A percentile compares a stretch with the other conserved stretches of the same genome.
Conservation (phyloP, 2,797 vertebrate species). For the Furcifer pardalis region DNA sequence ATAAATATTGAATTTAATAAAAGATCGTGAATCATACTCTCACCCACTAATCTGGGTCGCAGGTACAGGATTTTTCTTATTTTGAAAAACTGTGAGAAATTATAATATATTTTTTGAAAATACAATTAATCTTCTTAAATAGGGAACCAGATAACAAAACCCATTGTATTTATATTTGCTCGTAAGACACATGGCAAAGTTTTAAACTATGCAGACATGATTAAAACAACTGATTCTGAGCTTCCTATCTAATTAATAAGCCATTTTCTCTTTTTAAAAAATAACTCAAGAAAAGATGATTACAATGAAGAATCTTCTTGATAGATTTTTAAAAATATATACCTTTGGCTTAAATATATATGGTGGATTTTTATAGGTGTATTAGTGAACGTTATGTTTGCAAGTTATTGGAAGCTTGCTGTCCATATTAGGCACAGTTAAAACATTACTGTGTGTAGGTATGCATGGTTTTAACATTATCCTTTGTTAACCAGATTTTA, state of each 20-base stretch:
- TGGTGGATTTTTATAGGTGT: slow-evolving; percentile 43
- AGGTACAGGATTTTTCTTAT: slow-evolving; percentile 44
- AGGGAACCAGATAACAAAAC: slow-evolving; percentile 48
- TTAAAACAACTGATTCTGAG: slow-evolving; percentile 56
- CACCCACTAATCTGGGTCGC: slow-evolving; percentile 54
- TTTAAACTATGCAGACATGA: slow-evolving; percentile 41
- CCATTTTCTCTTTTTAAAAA: slow-evolving; percentile 2
- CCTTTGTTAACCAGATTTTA: slow-evolving; percentile 67
- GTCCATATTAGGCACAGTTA: slow-evolving; percentile 52
- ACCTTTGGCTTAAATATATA: slow-evolving; percentile 39
- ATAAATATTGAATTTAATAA: slow-evolving; percentile 63
- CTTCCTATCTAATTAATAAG: slow-evolving; percentile 20
- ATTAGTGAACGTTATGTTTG: slow-evolving; percentile 18
- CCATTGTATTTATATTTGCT: slow-evolving; percentile 54
- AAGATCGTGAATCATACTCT: slow-evolving; percentile 56
- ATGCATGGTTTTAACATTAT: slow-evolving; percentile 25
- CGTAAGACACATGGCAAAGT: slow-evolving; percentile 51
- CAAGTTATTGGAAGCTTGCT: slow-evolving; percentile 58
- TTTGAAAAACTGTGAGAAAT: slow-evolving; percentile 43
- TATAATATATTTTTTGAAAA: slow-evolving; percentile 55
- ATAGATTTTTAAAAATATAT: slow-evolving; percentile 18
- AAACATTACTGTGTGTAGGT: slow-evolving; percentile 39
- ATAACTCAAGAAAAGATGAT: slow-evolving; percentile 37
- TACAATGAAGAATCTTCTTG: slow-evolving; percentile 36
- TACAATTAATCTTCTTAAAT: slow-evolving; percentile 16